These are phyloP conservation scores for Cyclophora albipunctata DNA, from an alignment of 2,888 invertebrate species.

Conservation along the genomic window DNA sequence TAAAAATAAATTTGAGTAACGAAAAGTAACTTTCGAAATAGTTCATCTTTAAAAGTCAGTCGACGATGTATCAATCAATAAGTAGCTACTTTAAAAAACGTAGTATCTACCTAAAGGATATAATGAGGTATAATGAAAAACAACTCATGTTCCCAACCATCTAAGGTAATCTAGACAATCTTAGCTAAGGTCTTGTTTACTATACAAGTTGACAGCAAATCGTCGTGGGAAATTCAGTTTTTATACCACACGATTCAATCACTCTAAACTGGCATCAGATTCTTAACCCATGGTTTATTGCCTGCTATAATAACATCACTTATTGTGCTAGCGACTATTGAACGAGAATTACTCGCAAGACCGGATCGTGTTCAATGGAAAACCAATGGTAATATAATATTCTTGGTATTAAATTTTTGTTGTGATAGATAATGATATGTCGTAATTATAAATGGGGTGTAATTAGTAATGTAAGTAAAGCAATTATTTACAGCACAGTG, in stretches of 20 bases:
- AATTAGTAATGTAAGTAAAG: too few relatives aligned
- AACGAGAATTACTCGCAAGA: conserved; percentile 9
- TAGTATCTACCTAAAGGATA: too few relatives aligned
- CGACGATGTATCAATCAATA: too few relatives aligned
- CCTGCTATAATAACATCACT: conserved; percentile 21
- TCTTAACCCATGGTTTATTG: conserved; percentile 17
- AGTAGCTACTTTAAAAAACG: too few relatives aligned
- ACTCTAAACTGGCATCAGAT: conserved; percentile 7
- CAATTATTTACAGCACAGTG: background rate
- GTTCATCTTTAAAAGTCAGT: too few relatives aligned
- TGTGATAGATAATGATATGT: conserved; percentile 20
- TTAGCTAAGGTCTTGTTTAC: too few relatives aligned
- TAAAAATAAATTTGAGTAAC: too few relatives aligned
- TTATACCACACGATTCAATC: conserved; percentile 3
- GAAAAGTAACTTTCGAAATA: too few relatives aligned
- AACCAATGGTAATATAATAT: conserved; percentile 16
- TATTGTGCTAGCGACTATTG: conserved; percentile 16
- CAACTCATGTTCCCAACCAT: too few relatives aligned
- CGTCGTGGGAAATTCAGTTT: conserved; percentile 5
- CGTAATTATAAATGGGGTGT: conserved; percentile 9
- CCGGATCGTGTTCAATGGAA: conserved; percentile 20
- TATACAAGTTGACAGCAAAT: background rate
- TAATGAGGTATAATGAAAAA: too few relatives aligned
- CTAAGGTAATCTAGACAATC: too few relatives aligned
- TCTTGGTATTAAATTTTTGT: conserved; percentile 14